Percentiles rank a stretch among this genome's conserved stretches.
Evolutionary conservation across 2,888 invertebrate genomes (phyloP).

Genomic region (Daptonema setosum): DNA sequence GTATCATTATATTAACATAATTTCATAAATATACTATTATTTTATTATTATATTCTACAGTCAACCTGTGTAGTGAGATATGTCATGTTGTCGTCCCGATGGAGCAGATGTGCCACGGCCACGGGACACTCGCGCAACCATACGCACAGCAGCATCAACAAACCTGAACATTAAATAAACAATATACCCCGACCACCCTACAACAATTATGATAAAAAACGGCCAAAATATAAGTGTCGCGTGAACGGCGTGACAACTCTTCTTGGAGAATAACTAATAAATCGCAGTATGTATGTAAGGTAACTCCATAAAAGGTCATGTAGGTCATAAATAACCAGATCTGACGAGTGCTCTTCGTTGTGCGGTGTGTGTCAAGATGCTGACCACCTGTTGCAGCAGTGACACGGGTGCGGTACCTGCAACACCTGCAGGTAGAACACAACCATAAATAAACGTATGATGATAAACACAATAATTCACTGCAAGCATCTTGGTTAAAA

Average conservation of each 20-base stretch:
- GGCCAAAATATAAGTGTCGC: too few relatives aligned
- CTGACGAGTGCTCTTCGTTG: slow-evolving; percentile 37
- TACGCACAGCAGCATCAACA: slow-evolving; percentile 65
- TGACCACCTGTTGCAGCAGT: slow-evolving; percentile 61
- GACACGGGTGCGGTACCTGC: slow-evolving; percentile 49
- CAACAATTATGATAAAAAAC: too few relatives aligned
- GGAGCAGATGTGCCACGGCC: slow-evolving; percentile 59
- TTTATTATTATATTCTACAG: neutral
- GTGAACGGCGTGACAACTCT: too few relatives aligned
- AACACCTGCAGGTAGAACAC: too few relatives aligned
- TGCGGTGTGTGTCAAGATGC: slow-evolving; percentile 40
- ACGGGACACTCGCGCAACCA: slow-evolving; percentile 65
- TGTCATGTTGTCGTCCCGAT: slow-evolving; percentile 20
- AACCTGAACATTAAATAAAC: slow-evolving; percentile 60
- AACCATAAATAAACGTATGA: too few relatives aligned
- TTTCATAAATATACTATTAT: neutral
- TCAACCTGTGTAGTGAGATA: slow-evolving; percentile 14
- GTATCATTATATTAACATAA: too few relatives aligned
- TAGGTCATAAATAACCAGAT: too few relatives aligned
- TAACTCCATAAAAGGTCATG: too few relatives aligned
- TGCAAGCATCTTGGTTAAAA: too few relatives aligned
- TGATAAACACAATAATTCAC: too few relatives aligned
- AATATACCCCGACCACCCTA: slow-evolving; percentile 37
- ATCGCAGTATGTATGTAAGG: too few relatives aligned
- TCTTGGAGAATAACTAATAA: too few relatives aligned